Conservation (phyloP, 1,140 invertebrate genomes). For the Lepidurus apus region DNA sequence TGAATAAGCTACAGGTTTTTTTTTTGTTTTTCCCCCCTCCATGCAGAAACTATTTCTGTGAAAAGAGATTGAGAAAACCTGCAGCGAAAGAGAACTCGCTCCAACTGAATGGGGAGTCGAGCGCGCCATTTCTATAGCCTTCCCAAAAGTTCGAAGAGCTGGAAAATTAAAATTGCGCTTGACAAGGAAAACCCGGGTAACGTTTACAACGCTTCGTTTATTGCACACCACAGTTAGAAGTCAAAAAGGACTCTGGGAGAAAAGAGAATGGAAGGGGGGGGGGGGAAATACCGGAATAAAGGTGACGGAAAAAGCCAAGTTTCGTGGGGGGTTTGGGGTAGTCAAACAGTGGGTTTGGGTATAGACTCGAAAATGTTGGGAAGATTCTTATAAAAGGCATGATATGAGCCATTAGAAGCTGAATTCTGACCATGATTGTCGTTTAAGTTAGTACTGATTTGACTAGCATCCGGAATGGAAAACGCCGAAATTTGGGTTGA, state of each 20-base stretch:
- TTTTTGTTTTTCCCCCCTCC: background rate
- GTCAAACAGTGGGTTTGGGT: background rate
- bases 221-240: constrained; percentile 14
- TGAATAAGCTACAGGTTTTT: background rate
- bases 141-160: background rate
- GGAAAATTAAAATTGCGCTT: constrained; percentile 16
- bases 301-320: background rate
- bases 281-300: background rate
- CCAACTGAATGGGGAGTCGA: background rate
- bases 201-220: constrained; percentile 23
- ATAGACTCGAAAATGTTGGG: background rate
- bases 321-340: background rate
- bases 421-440: background rate
- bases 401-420: background rate
- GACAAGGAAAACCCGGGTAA: constrained; percentile 24
- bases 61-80: background rate
- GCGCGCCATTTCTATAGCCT: constrained; percentile 2
- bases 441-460: background rate
- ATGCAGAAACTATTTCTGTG: background rate
- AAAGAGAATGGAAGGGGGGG: background rate
- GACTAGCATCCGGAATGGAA: background rate
- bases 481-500: constrained; percentile 1
- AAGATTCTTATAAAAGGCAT: constrained; percentile 19
- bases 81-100: background rate
- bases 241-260: background rate